These are phyloP conservation scores for Melanotaenia parkinsoni DNA, from an alignment of 2,797 vertebrate species.

Conservation along the genomic window DNA sequence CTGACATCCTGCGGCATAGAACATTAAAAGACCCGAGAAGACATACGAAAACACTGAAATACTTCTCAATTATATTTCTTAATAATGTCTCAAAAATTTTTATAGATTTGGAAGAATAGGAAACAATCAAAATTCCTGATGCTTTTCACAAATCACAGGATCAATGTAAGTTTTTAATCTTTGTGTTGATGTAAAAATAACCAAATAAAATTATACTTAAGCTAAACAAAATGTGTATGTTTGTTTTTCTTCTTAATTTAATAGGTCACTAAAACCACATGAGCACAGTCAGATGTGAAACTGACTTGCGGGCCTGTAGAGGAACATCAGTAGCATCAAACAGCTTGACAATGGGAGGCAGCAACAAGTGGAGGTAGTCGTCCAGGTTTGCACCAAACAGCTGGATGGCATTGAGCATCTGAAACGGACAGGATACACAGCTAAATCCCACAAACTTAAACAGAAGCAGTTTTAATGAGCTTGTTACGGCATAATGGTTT, in stretches of 20 bases:
- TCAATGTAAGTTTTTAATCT: too few relatives aligned
- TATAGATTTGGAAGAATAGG: neutral
- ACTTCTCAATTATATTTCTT: constrained; percentile 16
- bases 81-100: neutral
- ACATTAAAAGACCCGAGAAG: neutral
- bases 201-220: too few relatives aligned
- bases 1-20: neutral
- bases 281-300: constrained; percentile 1
- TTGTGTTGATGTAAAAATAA: neutral
- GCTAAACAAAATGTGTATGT: too few relatives aligned
- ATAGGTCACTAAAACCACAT: neutral
- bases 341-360: constrained; percentile 97
- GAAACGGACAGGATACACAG: constrained; percentile 36
- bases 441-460: constrained; percentile 28
- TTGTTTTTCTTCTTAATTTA: neutral
- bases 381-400: constrained; percentile 98
- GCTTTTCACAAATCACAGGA: too few relatives aligned
- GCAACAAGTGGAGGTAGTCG: constrained; percentile 95
- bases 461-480: constrained; percentile 28
- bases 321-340: constrained; percentile 96
- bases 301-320: constrained; percentile 93
- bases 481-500: constrained; percentile 28
- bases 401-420: constrained; percentile 96
- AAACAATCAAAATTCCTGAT: neutral
- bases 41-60: constrained; percentile 10